Evolutionary conservation across 2,797 vertebrate species (phyloP), one percentile per base, ranked within the genome.

Genomic region (Cuculus canorus): DNA sequence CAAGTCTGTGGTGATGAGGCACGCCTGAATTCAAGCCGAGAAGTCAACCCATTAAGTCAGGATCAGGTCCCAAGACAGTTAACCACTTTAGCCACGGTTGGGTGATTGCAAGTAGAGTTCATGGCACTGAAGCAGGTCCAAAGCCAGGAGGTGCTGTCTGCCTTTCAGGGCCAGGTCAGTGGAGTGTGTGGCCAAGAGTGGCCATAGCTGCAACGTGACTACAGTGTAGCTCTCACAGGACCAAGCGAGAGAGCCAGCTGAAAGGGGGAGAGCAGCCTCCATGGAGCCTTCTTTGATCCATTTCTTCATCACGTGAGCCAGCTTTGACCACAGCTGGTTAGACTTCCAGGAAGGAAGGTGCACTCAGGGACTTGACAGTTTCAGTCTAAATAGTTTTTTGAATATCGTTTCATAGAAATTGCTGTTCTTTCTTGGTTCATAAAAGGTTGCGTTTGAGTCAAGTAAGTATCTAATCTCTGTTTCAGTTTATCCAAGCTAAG

Each of bases 141-240:
- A 53, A 47, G 57, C n/a, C 37, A 11, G n/a, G 59, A 65, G 33
- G 19, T 24, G 2, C 0, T 10, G 32, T 32, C 43, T 70, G 23
- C 8, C 19, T 35, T 0, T 32, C 35, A 8, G 50, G 43, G 24
- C 48, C 27, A 5, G 32, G 17, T 39, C 50, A 24, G 33, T 1
- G 1, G 23, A 33, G 32, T 63, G 5, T 0, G 0, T n/a, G 71
- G 23, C 27, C 52, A n/a, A 28, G 10, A 7, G 19, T 45, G 32
- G 24, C 32, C 37, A 22, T 3, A 33, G 45, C 25, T 39, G 73
- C 37, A 33, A 8, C 2, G 5, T n/a, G 18, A 17, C 54, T 37
- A 69, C 54, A 8, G 2, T 3, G 19, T 21, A 12, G 43, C 24
- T 47, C 8, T 25, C 12, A 4, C 17, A 9, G n/a, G 35, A 32